Conservation (phyloP, 2,888 invertebrate genomes). For the Lycaena phlaeas region DNA sequence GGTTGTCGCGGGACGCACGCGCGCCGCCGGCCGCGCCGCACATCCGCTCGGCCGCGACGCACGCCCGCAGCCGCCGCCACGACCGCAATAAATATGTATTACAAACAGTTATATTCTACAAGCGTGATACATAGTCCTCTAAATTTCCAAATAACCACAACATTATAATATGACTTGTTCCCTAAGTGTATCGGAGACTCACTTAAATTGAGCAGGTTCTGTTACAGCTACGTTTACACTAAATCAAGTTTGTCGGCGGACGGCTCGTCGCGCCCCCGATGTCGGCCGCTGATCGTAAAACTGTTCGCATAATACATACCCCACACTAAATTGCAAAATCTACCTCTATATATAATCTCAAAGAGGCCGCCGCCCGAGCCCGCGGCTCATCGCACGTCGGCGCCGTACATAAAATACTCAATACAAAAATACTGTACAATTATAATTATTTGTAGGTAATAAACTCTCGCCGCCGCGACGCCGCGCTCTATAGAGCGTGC, state of each 20-base stretch:
- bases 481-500: slow-evolving; percentile 18
- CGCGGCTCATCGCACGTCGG: slow-evolving; percentile 20
- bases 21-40: too few relatives aligned
- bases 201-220: slow-evolving; percentile 62
- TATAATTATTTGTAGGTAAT: slow-evolving; percentile 66
- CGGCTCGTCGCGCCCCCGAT: slow-evolving; percentile 34
- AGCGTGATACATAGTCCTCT: background rate
- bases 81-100: slow-evolving; percentile 2
- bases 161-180: slow-evolving; percentile 34
- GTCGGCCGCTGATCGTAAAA: slow-evolving; percentile 60
- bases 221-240: slow-evolving; percentile 60
- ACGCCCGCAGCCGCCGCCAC: background rate
- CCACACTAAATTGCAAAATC: slow-evolving; percentile 61
- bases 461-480: slow-evolving; percentile 51
- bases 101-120: background rate
- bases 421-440: slow-evolving; percentile 73
- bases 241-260: slow-evolving; percentile 64
- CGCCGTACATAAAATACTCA: slow-evolving; percentile 57
- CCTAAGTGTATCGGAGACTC: slow-evolving; percentile 47
- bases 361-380: slow-evolving; percentile 27
- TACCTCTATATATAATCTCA: slow-evolving; percentile 60
- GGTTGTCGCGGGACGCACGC: background rate
- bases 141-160: slow-evolving; percentile 35
- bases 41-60: too few relatives aligned
- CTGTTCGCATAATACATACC: slow-evolving; percentile 62